These are phyloP conservation scores for Rhipidura dahli DNA, from an alignment of 2,113 vertebrate species.

Conservation along the genomic window DNA sequence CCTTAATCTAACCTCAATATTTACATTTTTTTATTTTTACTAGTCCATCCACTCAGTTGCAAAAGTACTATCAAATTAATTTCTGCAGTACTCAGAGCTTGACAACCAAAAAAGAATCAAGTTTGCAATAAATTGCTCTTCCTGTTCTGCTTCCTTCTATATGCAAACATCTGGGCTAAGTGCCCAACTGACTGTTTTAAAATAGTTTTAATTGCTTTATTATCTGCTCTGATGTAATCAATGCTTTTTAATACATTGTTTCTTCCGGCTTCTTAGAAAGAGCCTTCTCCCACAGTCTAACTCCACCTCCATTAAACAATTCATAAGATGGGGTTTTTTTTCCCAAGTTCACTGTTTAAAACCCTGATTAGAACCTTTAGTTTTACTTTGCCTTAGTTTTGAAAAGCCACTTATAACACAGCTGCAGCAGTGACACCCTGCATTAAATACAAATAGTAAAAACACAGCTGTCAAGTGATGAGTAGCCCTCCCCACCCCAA, in stretches of 20 bases:
- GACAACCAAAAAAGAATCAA: neutral
- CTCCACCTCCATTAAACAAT: neutral
- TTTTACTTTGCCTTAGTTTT: neutral
- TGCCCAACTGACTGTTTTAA: neutral
- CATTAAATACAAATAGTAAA: neutral
- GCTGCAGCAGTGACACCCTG: neutral
- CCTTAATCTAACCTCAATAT: neutral
- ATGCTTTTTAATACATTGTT: neutral
- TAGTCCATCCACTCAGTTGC: neutral
- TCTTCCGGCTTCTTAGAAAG: slow-evolving; percentile 36
- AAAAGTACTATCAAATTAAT: neutral
- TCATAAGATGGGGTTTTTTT: neutral
- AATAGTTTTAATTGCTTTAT: slow-evolving; percentile 40
- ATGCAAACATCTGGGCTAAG: slow-evolving; percentile 30
- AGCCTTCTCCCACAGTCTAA: neutral
- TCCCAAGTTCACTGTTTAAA: neutral
- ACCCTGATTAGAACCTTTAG: neutral
- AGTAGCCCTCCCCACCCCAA: neutral
- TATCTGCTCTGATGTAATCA: slow-evolving; percentile 16
- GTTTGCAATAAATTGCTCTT: slow-evolving; percentile 13
- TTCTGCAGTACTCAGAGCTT: neutral
- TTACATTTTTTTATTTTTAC: neutral
- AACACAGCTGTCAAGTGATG: neutral
- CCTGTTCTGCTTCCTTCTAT: slow-evolving; percentile 25
- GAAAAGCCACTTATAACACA: neutral